These are phyloP conservation scores for Lutjanus campechanus DNA, from an alignment of 2,797 vertebrate genomes.

Conservation along the genomic window DNA sequence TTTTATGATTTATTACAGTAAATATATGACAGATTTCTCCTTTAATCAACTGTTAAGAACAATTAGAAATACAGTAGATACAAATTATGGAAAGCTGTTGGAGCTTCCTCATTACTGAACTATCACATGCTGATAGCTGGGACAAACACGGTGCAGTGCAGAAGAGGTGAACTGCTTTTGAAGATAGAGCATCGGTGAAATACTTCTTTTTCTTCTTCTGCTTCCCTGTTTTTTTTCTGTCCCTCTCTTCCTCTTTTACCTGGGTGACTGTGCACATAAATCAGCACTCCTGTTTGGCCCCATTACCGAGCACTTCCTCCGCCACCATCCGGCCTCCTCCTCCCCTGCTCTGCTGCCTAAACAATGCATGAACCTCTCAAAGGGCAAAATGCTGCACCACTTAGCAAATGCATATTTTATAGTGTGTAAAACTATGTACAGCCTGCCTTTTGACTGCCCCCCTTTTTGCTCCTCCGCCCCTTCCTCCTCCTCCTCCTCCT, in stretches of 20 bases:
- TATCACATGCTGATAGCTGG: background rate
- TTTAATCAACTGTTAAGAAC: constrained; percentile 41
- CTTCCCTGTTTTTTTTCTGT: background rate
- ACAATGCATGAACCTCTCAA: constrained; percentile 93
- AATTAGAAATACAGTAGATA: constrained; percentile 63
- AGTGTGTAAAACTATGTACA: constrained; percentile 82
- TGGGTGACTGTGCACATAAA: constrained; percentile 74
- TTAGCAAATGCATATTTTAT: constrained; percentile 98
- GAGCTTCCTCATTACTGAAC: background rate
- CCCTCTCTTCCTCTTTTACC: constrained; percentile 37
- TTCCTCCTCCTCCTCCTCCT: constrained; percentile 12
- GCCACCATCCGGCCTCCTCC: constrained; percentile 63
- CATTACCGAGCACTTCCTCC: constrained; percentile 74
- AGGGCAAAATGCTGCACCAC: constrained; percentile 94
- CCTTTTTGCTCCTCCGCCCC: constrained; percentile 34
- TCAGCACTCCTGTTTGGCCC: constrained; percentile 77
- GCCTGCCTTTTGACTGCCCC: constrained; percentile 60
- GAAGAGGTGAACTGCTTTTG: constrained; percentile 43
- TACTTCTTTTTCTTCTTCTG: constrained; percentile 1
- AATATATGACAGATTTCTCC: no score
- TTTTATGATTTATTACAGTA: no score
- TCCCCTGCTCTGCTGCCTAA: constrained; percentile 82
- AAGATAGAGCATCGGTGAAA: constrained; percentile 47
- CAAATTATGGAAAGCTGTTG: constrained; percentile 19
- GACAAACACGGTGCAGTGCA: constrained; percentile 17